Percentiles rank a stretch among this genome's conserved stretches.
These are phyloP conservation scores for Octomys mimax DNA, from an alignment of 2,797 vertebrate genomes.

Conservation along the genomic window DNA sequence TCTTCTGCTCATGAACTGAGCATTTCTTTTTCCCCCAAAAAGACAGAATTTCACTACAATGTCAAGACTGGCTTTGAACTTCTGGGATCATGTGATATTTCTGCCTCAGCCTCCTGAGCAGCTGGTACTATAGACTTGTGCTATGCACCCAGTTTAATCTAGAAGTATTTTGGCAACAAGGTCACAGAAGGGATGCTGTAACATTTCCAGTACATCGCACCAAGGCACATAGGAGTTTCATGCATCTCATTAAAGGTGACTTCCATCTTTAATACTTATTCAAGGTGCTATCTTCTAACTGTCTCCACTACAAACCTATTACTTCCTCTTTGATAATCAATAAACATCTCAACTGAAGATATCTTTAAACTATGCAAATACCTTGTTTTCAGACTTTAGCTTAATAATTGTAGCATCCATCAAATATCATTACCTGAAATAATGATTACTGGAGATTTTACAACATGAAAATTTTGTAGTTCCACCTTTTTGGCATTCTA, in stretches of 20 bases:
- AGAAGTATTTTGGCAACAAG: neutral
- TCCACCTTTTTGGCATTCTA: neutral
- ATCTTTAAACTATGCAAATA: neutral
- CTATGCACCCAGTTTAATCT: neutral
- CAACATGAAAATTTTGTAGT: neutral
- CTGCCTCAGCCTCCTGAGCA: neutral
- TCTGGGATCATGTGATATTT: neutral
- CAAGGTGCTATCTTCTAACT: neutral
- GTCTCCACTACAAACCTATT: neutral
- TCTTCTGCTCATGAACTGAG: neutral
- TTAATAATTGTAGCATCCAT: neutral
- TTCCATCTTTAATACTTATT: neutral
- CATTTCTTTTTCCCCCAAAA: neutral
- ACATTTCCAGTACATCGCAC: neutral
- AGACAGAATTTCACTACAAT: neutral
- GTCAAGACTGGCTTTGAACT: neutral
- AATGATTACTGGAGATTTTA: neutral
- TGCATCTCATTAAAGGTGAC: neutral
- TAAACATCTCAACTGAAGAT: neutral
- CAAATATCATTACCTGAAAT: neutral
- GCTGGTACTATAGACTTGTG: neutral
- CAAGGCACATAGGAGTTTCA: fast-evolving
- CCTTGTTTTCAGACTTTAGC: neutral
- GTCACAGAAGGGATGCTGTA: neutral
- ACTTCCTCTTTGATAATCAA: neutral